Base-by-base conservation (phyloP, 2,113 vertebrate species). In the Myxocyprinus asiaticus region DNA sequence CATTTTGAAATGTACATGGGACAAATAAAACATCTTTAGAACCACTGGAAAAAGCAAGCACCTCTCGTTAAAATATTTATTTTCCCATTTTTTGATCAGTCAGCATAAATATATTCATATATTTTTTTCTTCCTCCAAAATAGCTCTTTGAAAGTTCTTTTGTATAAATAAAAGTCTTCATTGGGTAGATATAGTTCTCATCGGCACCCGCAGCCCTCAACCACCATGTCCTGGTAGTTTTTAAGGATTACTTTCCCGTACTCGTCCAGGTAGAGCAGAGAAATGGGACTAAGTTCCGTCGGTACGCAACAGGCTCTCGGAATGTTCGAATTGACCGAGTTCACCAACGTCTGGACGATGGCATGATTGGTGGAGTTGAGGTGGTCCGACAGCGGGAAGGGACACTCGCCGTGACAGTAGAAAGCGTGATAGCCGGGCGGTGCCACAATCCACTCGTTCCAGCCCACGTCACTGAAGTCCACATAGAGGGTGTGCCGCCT, bases 211-310 rank as follows among this genome's bases (percentile, higher is more conserved):
- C 98, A 99, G 73, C 97, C 98, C 92, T 99, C 98, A 86, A 99
- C 98, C 87, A 98, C 97, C 98, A 99, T 99, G 89, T 99, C 97
- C 92, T 99, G 97, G 85, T 99, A 99, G 91, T 99, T 99, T 94
- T 99, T 99, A 87, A 99, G 90, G 82, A 99, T 97, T 17, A 99
- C 97, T 90, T 99, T 99, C 88, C 98, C 97, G 4, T 98, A 96
- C 83, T 99, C 98, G 0, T 99, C 97, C 90, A 99, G 93, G 90
- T 99, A 99, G 75, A 99, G 95, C 93, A 99, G 94, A 62, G 97
- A 99, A 88, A 99, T 99, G 67, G 97, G 95, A 85, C 97, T 99
- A 86, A 99, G 96, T 87, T 99, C 97, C 33, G 97, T 98, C 59
- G 98, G 97, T 83, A 99, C 97, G 64, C 98, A 99, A 89, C 98